Evolutionary conservation across 2,888 invertebrate species (phyloP).

Genomic region (Cerceris ruficornis): DNA sequence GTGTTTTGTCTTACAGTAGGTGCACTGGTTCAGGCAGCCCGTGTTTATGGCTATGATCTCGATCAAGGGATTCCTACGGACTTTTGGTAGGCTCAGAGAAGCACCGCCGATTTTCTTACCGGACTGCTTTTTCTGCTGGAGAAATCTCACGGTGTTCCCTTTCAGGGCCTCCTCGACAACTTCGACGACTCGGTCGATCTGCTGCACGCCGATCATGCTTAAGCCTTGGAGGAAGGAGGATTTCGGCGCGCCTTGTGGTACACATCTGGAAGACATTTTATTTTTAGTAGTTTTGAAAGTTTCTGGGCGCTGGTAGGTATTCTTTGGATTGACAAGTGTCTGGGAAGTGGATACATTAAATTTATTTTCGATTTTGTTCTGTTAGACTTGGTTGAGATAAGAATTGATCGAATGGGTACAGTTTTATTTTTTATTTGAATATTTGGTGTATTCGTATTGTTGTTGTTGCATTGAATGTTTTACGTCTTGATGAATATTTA

Average conservation of each 20-base stretch:
- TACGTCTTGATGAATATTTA: too few species aligned
- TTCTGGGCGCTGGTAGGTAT: not conserved
- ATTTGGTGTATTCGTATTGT: too few species aligned
- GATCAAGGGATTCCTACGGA: slow-evolving; percentile 96
- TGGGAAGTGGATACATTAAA: too few species aligned
- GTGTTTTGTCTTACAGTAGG: slow-evolving; percentile 99
- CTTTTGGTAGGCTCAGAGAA: slow-evolving; percentile 93
- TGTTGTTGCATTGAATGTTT: too few species aligned
- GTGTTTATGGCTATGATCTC: slow-evolving; percentile 99
- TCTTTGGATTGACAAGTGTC: too few species aligned
- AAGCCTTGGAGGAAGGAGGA: slow-evolving; percentile 88
- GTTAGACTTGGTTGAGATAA: too few species aligned
- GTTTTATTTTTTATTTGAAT: too few species aligned
- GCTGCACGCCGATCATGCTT: slow-evolving; percentile 98
- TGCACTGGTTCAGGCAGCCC: slow-evolving; percentile 98
- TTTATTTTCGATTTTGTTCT: too few species aligned
- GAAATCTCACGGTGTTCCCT: slow-evolving; percentile 89
- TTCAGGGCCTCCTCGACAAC: slow-evolving; percentile 99
- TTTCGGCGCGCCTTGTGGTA: slow-evolving; percentile 95
- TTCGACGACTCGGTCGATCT: slow-evolving; percentile 98
- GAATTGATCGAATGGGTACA: too few species aligned
- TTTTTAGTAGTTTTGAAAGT: slow-evolving; percentile 3
- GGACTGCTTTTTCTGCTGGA: slow-evolving; percentile 91
- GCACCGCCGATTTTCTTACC: slow-evolving; percentile 94
- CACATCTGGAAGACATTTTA: slow-evolving; percentile 84